Percentiles rank a stretch among this genome's conserved stretches.
These are phyloP conservation scores for Criorhina ranunculi DNA, from an alignment of 2,888 invertebrate species.

Conservation along the genomic window DNA sequence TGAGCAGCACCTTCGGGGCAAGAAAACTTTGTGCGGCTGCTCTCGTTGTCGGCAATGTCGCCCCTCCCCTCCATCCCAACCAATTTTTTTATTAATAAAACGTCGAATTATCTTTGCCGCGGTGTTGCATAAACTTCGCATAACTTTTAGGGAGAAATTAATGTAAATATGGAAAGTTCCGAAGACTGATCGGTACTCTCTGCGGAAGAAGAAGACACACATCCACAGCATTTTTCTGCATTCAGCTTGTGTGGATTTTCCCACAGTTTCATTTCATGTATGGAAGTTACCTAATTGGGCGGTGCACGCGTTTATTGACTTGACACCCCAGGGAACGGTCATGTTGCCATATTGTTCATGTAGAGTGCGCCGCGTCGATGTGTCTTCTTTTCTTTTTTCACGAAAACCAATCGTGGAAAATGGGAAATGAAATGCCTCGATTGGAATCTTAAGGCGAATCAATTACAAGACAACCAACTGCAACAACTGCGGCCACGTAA, in stretches of 20 bases:
- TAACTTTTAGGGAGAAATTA: constrained; percentile 64
- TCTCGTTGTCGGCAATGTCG: neutral
- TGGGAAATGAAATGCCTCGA: constrained; percentile 37
- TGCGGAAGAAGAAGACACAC: constrained; percentile 8
- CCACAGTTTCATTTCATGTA: constrained; percentile 30
- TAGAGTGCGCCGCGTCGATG: constrained; percentile 11
- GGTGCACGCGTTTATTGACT: constrained; percentile 7
- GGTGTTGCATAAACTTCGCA: constrained; percentile 57
- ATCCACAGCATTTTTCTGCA: constrained; percentile 12
- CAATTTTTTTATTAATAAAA: constrained; percentile 44
- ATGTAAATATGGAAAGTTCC: constrained; percentile 67
- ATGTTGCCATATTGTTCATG: neutral
- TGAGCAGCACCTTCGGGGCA: constrained; percentile 27
- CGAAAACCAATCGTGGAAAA: neutral
- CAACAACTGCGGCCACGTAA: constrained; percentile 22
- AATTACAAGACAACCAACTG: constrained; percentile 16
- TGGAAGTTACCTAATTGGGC: constrained; percentile 37
- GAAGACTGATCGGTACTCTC: constrained; percentile 4
- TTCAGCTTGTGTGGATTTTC: constrained; percentile 30
- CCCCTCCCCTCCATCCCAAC: constrained; percentile 10
- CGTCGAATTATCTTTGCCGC: constrained; percentile 33
- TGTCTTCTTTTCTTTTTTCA: constrained; percentile 40
- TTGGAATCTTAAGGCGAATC: constrained; percentile 52
- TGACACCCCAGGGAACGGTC: neutral
- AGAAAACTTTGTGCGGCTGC: neutral